phyloP scores from a whole-genome alignment of 2,113 vertebrate species.

The Microcebus tavaratra region DNA sequence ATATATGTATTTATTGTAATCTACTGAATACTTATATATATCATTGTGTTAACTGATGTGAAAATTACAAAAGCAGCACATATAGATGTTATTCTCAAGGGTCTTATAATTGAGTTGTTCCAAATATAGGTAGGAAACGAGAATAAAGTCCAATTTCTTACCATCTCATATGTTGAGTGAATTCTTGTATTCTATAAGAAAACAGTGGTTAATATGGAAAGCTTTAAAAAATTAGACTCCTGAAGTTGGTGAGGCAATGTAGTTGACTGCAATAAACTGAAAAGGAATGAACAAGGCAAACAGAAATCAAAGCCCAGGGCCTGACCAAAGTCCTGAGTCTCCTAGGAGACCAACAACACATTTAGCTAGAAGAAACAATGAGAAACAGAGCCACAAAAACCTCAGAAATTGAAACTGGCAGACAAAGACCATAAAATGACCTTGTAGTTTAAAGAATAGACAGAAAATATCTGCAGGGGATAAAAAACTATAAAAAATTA shows the following conservation, averaged over 20 bases:
- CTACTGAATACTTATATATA: not conserved
- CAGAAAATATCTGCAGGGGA: not conserved
- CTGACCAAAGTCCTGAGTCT: not conserved
- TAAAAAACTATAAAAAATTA: not conserved
- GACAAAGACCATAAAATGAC: not conserved
- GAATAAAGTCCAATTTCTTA: not conserved
- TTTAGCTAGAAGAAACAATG: not conserved
- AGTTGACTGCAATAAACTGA: not conserved
- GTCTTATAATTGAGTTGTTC: not conserved
- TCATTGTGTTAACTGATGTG: not conserved
- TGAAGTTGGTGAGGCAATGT: not conserved
- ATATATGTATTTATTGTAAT: not conserved
- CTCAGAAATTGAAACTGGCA: not conserved
- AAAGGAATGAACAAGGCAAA: not conserved
- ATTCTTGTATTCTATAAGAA: not conserved
- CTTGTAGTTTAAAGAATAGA: not conserved
- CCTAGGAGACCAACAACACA: not conserved
- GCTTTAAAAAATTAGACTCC: not conserved
- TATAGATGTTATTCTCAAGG: not conserved
- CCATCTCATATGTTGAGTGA: not conserved
- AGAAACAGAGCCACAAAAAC: not conserved
- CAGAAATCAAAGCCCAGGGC: not conserved
- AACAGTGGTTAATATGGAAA: not conserved
- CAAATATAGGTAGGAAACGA: not conserved
- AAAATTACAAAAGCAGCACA: not conserved